Conservation (phyloP, 1,140 invertebrate genomes). For the Medauroidea extradentata region DNA sequence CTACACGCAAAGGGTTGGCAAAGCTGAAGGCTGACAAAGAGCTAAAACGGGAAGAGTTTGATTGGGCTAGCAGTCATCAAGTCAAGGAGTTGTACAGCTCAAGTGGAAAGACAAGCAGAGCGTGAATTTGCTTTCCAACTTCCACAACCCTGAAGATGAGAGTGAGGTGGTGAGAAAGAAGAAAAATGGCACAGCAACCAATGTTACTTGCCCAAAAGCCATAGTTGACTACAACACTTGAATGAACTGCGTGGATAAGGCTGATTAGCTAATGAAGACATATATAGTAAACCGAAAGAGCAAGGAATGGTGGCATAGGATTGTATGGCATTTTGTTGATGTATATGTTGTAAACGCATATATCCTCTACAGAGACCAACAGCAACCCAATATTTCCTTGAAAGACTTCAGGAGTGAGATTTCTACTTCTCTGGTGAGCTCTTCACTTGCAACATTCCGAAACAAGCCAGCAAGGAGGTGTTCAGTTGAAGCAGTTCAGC, state of each 20-base stretch:
- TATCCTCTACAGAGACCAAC: slow-evolving; percentile 20
- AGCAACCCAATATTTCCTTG: background rate
- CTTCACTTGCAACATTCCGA: slow-evolving; percentile 8
- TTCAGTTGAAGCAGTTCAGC: slow-evolving; percentile 6
- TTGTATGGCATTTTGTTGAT: slow-evolving; percentile 32
- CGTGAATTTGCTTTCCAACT: slow-evolving; percentile 30
- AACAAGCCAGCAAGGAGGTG: slow-evolving; percentile 1
- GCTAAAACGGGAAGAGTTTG: slow-evolving; percentile 23
- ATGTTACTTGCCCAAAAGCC: slow-evolving; percentile 21
- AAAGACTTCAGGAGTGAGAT: slow-evolving; percentile 7
- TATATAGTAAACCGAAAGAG: slow-evolving; percentile 25
- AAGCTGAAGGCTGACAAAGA: slow-evolving; percentile 18
- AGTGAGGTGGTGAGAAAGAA: slow-evolving; percentile 21
- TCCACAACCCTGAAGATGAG: slow-evolving; percentile 23
- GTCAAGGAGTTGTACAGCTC: slow-evolving; percentile 14
- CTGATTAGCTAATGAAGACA: slow-evolving; percentile 23
- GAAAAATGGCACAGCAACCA: slow-evolving; percentile 25
- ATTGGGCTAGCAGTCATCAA: slow-evolving; percentile 17
- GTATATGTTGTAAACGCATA: slow-evolving; percentile 28
- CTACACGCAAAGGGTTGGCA: slow-evolving; percentile 22
- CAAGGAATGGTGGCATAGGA: slow-evolving; percentile 29
- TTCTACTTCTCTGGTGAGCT: slow-evolving; percentile 11
- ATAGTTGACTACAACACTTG: slow-evolving; percentile 28
- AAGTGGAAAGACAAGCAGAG: slow-evolving; percentile 33
- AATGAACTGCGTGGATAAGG: slow-evolving; percentile 29